Evolutionary conservation across 2,797 vertebrate species (phyloP), one percentile per base, ranked within the genome.

Genomic region (Atherinosoma microstoma): DNA sequence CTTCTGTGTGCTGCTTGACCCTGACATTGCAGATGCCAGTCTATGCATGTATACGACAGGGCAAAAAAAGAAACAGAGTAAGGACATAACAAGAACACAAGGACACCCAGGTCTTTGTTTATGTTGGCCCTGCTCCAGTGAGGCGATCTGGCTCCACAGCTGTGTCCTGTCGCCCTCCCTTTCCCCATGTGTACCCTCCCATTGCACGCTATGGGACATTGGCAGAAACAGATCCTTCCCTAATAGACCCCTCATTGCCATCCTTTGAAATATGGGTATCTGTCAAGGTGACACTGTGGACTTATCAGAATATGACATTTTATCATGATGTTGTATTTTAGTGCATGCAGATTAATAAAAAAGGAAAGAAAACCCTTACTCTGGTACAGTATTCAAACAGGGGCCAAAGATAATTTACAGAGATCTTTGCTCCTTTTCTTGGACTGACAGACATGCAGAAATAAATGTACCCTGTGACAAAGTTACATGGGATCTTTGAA

Each of bases 61-160:
- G 67, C 62, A 54, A 66, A 54, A 70, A 12, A 64, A 35, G 71
- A 73, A 71, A 60, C 4, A 32, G 45, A 73, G 74, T 70, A 77
- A 89, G 89, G 84, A 83, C 83, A 88, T 60, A 70, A 64, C 75
- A 73, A 76, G 79, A 85, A 84, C 85, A 86, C 80, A 86, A 87
- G 75, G 84, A 82, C 76, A 42, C 70, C 56, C n/a, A 67, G 84
- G 84, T 87, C 87, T 86, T 85, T 90, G 76, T 88, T 73, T 67
- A 27, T 80, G 78, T 76, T 93, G 92, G 92, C 90, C 40, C 11
- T 11, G 72, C 71, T 92, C 92, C 92, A 93, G 70, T 15, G 73
- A 79, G 82, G 79, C 78, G 76, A 86, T 90, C 84, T 89, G 90
- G 78, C 91, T 92, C 88, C 84, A 87, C 82, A 89, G 88, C 90